Base-by-base conservation (phyloP, 2,113 vertebrate genomes). In the Paralichthys olivaceus region DNA sequence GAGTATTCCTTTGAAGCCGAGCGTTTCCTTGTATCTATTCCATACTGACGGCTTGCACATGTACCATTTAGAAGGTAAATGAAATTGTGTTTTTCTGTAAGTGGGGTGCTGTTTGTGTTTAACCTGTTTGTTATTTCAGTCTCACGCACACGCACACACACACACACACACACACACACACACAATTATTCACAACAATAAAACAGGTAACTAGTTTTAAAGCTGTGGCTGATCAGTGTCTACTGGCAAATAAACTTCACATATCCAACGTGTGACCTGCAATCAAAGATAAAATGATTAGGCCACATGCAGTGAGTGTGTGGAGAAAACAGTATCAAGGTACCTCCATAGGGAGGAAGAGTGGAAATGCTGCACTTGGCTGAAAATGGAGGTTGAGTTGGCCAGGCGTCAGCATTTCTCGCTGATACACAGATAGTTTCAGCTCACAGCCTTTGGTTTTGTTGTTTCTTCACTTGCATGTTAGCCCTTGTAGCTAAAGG, bases 391-490 rank as follows among this genome's bases (percentile, higher is more conserved):
- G 61, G 32, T 5, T 40, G 55, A 60, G 66, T 53, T 75, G 47
- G 47, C 54, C 1, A n/a, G 12, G 23, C 8, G 1, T 80, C 28
- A 75, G 66, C 49, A 70, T 71, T 77, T 81, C 43, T 68, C 29
- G 12, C 53, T 23, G 23, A 73, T 57, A 72, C 45, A 62, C 15
- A 45, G 60, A 53, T 26, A 75, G 47, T 26, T 71, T 67, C 37
- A 69, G 28, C 59, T 28, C 66, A 59, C 20, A 22, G 34, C 55
- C n/a, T 40, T 2, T 19, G 23, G 63, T 72, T 67, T n/a, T 0
- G 4, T 75, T 77, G 58, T 51, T 68, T 84, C 55, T 55, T 54
- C 60, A 68, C 78, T 72, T 70, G 63, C 72, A 57, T 76, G 64
- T 57, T 78, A 75, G 72, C 47, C 54, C 25, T 61, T 28, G 47